phyloP scores from a whole-genome alignment of 2,888 invertebrate genomes.

The Strigamia transsilvanica region DNA sequence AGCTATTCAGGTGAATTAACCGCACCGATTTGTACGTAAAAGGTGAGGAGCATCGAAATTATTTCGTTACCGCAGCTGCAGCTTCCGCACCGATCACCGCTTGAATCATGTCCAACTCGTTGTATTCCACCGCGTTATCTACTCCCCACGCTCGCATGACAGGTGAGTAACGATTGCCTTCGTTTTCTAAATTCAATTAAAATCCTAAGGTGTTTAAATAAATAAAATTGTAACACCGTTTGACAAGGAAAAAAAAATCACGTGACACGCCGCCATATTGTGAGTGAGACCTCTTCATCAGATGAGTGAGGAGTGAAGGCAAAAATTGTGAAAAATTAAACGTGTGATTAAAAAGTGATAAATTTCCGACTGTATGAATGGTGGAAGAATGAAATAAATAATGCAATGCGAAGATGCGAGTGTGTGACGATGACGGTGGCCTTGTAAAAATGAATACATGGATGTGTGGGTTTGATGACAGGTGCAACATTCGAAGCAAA shows the following conservation, averaged over 20 bases:
- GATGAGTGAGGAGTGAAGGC: conserved; percentile 26
- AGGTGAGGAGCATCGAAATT: conserved; percentile 21
- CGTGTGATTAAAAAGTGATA: background rate
- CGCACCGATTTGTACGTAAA: background rate
- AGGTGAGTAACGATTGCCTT: background rate
- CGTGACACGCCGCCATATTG: conserved; percentile 48
- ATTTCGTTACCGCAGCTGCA: conserved; percentile 7
- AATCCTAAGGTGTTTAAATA: background rate
- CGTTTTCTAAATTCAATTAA: background rate
- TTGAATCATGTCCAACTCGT: conserved; percentile 48
- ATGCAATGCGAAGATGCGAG: background rate
- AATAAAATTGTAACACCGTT: conserved; percentile 4
- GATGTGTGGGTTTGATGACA: conserved; percentile 46
- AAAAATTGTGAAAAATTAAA: background rate
- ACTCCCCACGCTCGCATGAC: conserved; percentile 51
- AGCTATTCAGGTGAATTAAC: background rate
- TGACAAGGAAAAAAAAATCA: conserved; percentile 22
- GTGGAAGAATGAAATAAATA: background rate
- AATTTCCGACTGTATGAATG: background rate
- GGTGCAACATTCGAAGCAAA: conserved; percentile 37
- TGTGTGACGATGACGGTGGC: background rate
- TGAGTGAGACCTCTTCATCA: conserved; percentile 46
- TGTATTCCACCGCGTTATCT: conserved; percentile 13
- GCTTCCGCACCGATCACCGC: conserved; percentile 17
- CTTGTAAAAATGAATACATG: conserved; percentile 11